phyloP scores from a whole-genome alignment of 2,797 vertebrate species.

The Lithobates sylvaticus region DNA sequence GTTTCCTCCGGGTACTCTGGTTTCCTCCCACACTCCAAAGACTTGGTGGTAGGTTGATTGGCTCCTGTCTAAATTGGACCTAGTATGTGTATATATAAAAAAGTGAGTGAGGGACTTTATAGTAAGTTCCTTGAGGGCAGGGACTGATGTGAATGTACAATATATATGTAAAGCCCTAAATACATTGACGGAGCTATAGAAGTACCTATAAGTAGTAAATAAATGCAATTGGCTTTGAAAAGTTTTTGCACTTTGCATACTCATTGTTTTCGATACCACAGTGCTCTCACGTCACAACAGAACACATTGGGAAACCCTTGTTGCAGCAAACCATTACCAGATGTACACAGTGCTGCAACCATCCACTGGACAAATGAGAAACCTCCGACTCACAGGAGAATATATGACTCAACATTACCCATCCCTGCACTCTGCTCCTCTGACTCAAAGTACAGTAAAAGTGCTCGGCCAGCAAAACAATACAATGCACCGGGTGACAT shows the following conservation, averaged over 20 bases:
- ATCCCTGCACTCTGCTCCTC: neutral
- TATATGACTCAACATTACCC: constrained; percentile 24
- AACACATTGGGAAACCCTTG: neutral
- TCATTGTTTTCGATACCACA: neutral
- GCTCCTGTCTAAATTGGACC: too few relatives aligned
- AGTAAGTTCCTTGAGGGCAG: too few relatives aligned
- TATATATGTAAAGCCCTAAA: too few relatives aligned
- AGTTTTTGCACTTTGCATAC: neutral
- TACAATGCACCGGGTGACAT: neutral
- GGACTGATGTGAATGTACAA: too few relatives aligned
- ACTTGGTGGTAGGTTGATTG: too few relatives aligned
- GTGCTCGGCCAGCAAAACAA: constrained; percentile 7
- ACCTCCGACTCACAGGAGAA: constrained; percentile 18
- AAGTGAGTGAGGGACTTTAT: too few relatives aligned
- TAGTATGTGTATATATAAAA: too few relatives aligned
- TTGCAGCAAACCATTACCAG: neutral
- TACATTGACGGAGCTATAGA: too few relatives aligned
- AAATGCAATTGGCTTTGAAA: neutral
- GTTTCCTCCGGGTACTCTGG: too few relatives aligned
- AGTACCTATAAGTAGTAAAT: too few relatives aligned
- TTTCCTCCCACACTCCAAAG: too few relatives aligned
- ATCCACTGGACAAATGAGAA: constrained; percentile 19
- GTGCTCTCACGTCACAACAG: neutral
- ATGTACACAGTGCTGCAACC: neutral
- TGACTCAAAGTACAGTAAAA: constrained; percentile 1